These are phyloP conservation scores for Phalanger gymnotis DNA, from an alignment of 2,797 vertebrate genomes.

Conservation along the genomic window DNA sequence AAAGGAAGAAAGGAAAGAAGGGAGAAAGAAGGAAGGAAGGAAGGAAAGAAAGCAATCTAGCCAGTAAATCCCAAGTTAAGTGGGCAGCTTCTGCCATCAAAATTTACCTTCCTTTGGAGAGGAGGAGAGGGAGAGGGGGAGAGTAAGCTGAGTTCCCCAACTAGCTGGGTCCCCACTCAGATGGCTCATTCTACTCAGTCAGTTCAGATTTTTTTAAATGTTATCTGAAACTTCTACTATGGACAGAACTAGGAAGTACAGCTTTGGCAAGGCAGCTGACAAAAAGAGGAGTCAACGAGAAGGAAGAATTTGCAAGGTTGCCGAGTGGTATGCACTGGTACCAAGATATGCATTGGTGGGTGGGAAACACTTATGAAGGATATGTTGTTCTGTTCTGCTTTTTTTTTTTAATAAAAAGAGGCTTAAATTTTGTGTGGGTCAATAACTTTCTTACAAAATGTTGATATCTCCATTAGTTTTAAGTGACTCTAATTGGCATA, in stretches of 20 bases:
- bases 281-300: not conserved
- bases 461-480: not conserved
- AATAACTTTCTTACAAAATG: not conserved
- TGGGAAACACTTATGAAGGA: not conserved
- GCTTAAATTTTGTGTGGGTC: not conserved
- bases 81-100: too few relatives aligned
- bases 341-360: not conserved
- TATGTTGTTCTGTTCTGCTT: not conserved
- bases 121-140: too few relatives aligned
- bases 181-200: too few relatives aligned
- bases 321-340: not conserved
- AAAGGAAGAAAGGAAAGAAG: too few relatives aligned
- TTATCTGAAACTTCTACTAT: not conserved
- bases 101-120: too few relatives aligned
- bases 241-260: not conserved
- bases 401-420: not conserved
- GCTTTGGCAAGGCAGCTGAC: not conserved
- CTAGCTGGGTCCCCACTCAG: too few relatives aligned
- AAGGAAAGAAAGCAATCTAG: too few relatives aligned
- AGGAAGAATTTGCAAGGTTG: not conserved
- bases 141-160: too few relatives aligned
- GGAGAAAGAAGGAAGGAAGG: too few relatives aligned
- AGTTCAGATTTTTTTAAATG: too few relatives aligned
- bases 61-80: too few relatives aligned
- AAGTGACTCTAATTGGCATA: not conserved